These are phyloP conservation scores for Archivesica marissinica DNA, from an alignment of 1,140 invertebrate species.

Conservation along the genomic window DNA sequence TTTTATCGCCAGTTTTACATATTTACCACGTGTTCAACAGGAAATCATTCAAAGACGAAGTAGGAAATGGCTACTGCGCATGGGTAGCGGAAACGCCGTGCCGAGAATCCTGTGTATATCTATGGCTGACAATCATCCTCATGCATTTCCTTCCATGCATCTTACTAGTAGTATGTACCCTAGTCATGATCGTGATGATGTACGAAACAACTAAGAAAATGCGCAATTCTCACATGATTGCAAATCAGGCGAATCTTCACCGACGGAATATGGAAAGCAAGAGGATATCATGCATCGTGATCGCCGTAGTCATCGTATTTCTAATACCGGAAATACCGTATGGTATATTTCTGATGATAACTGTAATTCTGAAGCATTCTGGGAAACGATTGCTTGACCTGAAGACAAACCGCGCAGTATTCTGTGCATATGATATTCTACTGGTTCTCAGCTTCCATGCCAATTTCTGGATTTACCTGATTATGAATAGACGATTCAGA, in stretches of 20 bases:
- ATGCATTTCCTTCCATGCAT: conserved; percentile 51
- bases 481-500: conserved; percentile 47
- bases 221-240: conserved; percentile 2
- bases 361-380: not conserved
- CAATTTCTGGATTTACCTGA: conserved; percentile 56
- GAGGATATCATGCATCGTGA: conserved; percentile 45
- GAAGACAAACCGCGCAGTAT: conserved; percentile 3
- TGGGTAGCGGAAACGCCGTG: conserved; percentile 30
- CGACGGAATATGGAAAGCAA: conserved; percentile 11
- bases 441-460: conserved; percentile 51
- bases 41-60: not conserved
- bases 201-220: not conserved
- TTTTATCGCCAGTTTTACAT: conserved; percentile 39
- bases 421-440: conserved; percentile 37
- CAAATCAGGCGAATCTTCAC: conserved; percentile 15
- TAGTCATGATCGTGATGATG: conserved; percentile 21
- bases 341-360: conserved; percentile 19
- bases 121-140: conserved; percentile 43
- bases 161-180: not conserved
- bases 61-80: not conserved
- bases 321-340: conserved; percentile 57
- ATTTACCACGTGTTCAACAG: conserved; percentile 43
- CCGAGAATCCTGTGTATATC: conserved; percentile 23
- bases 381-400: not conserved
- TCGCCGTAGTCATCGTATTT: conserved; percentile 42